A percentile compares a stretch with the other conserved stretches of the same genome.
phyloP scores from a whole-genome alignment of 1,140 invertebrate genomes.

The Contarinia nasturtii region DNA sequence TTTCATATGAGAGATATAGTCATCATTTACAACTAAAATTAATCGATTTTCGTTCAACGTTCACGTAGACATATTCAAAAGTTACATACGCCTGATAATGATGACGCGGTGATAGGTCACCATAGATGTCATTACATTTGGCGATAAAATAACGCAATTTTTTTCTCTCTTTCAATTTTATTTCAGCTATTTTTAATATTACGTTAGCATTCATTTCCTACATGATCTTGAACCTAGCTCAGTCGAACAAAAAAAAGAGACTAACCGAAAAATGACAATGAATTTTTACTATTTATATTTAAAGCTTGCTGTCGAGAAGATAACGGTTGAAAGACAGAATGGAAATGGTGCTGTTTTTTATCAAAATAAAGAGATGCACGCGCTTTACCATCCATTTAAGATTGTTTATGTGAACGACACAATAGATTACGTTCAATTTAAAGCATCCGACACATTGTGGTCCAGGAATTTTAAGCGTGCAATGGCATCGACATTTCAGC shows the following conservation, averaged over 20 bases:
- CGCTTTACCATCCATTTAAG: conserved; percentile 22
- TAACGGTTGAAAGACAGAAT: conserved; percentile 12
- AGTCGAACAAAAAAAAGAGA: not conserved
- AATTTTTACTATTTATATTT: not conserved
- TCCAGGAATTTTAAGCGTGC: conserved; percentile 44
- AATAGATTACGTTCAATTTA: conserved; percentile 18
- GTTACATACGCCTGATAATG: too few relatives aligned
- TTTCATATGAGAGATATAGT: too few relatives aligned
- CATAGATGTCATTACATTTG: too few relatives aligned
- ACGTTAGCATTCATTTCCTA: not conserved
- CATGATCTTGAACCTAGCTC: not conserved
- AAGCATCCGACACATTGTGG: conserved; percentile 35
- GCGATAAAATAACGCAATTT: not conserved
- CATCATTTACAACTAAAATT: too few relatives aligned
- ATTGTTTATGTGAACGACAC: conserved; percentile 15
- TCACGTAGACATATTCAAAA: too few relatives aligned
- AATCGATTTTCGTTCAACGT: too few relatives aligned
- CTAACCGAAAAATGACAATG: not conserved
- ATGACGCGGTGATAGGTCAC: not conserved
- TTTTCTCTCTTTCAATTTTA: not conserved
- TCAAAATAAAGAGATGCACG: conserved; percentile 23
- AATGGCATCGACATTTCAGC: conserved; percentile 38
- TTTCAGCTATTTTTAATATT: not conserved
- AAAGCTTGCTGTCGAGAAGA: conserved; percentile 21
- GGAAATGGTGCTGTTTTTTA: conserved; percentile 22